Evolutionary conservation across 2,113 vertebrate species (phyloP).

Genomic region (Pterocles gutturalis): DNA sequence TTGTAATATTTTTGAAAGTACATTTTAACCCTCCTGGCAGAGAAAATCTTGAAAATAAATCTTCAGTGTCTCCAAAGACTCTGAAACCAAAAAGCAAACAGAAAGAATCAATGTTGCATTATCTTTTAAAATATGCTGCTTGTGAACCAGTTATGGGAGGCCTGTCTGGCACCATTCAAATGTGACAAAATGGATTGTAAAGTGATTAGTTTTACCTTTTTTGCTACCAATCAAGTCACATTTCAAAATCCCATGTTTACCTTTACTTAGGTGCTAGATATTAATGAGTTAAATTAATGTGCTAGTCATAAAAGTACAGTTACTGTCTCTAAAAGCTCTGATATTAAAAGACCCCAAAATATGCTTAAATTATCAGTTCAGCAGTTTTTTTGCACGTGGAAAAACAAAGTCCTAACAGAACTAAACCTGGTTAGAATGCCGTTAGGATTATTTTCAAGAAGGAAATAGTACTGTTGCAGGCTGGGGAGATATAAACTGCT

Average conservation of each 20-base stretch:
- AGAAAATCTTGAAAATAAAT: not conserved
- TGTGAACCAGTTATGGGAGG: not conserved
- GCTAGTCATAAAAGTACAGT: not conserved
- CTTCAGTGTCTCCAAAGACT: not conserved
- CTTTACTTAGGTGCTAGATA: not conserved
- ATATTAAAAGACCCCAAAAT: not conserved
- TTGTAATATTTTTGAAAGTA: not conserved
- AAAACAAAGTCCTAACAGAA: not conserved
- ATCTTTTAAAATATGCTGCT: not conserved
- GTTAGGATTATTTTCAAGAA: not conserved
- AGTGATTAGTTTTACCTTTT: not conserved
- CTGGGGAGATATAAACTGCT: not conserved
- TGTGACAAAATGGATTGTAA: not conserved
- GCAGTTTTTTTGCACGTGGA: not conserved
- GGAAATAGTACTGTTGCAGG: not conserved
- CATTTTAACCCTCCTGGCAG: not conserved
- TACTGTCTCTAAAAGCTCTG: not conserved
- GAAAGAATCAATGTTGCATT: not conserved
- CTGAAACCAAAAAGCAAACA: not conserved
- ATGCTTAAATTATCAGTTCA: not conserved
- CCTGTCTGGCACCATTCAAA: not conserved
- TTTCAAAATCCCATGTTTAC: not conserved
- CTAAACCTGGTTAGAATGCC: not conserved
- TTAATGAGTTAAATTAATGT: not conserved
- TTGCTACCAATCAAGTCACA: not conserved